These are phyloP conservation scores for Aurelia coerulea DNA, from an alignment of 30 jellyfish, hydroid and myxozoan genomes.

Conservation along the genomic window DNA sequence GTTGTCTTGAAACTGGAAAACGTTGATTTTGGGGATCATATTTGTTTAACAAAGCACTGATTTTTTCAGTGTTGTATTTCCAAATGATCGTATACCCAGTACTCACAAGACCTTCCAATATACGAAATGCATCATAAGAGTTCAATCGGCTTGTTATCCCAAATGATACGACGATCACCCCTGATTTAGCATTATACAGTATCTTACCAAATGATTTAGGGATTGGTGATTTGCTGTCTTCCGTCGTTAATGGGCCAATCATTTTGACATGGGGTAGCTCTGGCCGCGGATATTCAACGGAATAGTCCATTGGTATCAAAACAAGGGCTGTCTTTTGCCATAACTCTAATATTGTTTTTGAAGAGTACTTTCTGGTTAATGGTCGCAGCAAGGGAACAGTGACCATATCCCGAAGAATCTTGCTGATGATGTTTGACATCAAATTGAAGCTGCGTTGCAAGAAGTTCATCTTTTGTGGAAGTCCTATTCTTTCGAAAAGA, in stretches of 20 bases:
- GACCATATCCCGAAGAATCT: slow-evolving; percentile 29
- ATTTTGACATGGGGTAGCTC: slow-evolving; percentile 66
- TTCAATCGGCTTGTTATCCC: slow-evolving; percentile 54
- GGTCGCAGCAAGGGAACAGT: slow-evolving; percentile 51
- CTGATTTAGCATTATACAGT: not conserved
- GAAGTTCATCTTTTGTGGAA: slow-evolving; percentile 68
- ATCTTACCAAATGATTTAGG: slow-evolving; percentile 31
- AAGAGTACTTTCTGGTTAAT: slow-evolving; percentile 26
- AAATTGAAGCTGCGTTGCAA: slow-evolving; percentile 64
- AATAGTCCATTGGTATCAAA: slow-evolving; percentile 70
- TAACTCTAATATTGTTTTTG: slow-evolving; percentile 37
- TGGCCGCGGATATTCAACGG: slow-evolving; percentile 73
- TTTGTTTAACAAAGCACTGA: not conserved
- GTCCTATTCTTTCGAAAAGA: slow-evolving; percentile 51
- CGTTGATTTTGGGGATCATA: not conserved
- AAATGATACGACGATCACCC: slow-evolving; percentile 59
- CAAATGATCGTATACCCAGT: slow-evolving; percentile 47
- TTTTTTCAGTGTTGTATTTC: slow-evolving; percentile 43
- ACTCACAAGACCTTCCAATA: slow-evolving; percentile 20
- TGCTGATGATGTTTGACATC: slow-evolving; percentile 32
- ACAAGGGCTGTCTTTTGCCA: slow-evolving; percentile 64
- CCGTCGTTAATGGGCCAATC: slow-evolving; percentile 68
- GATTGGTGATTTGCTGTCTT: slow-evolving; percentile 14
- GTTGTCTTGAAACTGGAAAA: not conserved
- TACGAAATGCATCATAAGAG: not conserved